These are phyloP conservation scores for Lepus townsendii DNA, from an alignment of 2,797 vertebrate genomes.

Conservation along the genomic window DNA sequence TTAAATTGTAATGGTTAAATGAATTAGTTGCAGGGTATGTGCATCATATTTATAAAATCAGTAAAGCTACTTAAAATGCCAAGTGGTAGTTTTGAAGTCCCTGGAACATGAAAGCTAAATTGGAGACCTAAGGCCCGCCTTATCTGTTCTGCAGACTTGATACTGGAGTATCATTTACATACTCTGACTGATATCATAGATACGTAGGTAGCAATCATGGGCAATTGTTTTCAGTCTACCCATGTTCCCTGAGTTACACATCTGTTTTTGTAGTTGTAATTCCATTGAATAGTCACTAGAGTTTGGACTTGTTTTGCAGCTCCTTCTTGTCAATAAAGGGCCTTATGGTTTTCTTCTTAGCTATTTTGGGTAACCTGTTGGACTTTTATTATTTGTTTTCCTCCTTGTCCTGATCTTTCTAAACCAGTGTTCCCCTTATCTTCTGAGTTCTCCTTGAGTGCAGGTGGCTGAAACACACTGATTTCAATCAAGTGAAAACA, in stretches of 20 bases:
- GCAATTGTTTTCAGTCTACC: neutral
- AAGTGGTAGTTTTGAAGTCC: neutral
- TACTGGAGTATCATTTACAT: neutral
- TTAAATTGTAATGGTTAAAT: conserved; percentile 31
- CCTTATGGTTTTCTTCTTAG: conserved; percentile 27
- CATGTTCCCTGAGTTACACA: neutral
- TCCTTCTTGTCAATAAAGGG: neutral
- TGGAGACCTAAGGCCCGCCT: neutral
- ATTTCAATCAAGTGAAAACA: neutral
- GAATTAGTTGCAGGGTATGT: neutral
- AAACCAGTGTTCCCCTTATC: neutral
- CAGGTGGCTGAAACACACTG: neutral
- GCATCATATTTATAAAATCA: conserved; percentile 35
- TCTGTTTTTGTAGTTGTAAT: neutral
- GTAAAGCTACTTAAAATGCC: neutral
- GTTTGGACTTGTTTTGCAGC: conserved; percentile 5
- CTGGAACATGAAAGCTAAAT: neutral
- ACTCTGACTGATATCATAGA: neutral
- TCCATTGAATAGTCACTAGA: neutral
- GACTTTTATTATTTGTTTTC: conserved; percentile 34
- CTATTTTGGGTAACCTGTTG: conserved; percentile 12
- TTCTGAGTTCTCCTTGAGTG: neutral
- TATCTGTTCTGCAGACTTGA: neutral
- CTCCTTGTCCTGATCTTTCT: conserved; percentile 9
- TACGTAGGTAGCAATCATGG: neutral